Percentiles rank a stretch among this genome's conserved stretches.
Evolutionary conservation across 1,140 invertebrate species (phyloP).

Genomic region (Dinoponera quadriceps): DNA sequence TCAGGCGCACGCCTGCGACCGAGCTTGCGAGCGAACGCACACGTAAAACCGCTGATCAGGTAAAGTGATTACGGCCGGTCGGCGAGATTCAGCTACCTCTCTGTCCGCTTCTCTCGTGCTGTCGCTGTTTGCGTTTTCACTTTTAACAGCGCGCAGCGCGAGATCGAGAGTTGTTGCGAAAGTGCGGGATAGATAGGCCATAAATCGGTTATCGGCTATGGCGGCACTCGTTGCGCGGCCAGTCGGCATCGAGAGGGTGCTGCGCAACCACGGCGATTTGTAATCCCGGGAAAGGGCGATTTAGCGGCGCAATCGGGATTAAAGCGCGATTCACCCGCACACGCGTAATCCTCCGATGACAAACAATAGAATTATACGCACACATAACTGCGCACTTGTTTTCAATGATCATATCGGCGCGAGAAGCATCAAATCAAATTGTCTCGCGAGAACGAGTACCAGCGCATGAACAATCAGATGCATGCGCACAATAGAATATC

Average conservation of each 20-base stretch:
- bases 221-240: not conserved
- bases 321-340: conserved; percentile 17
- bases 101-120: not conserved
- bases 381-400: not conserved
- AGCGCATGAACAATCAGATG: no score
- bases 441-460: no score
- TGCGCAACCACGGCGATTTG: conserved; percentile 33
- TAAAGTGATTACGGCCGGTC: not conserved
- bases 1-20: no score
- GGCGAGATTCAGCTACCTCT: not conserved
- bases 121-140: conserved; percentile 1
- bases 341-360: not conserved
- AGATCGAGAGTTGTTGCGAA: not conserved
- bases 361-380: not conserved
- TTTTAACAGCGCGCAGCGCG: not conserved
- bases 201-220: conserved; percentile 27
- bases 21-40: no score
- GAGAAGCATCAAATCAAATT: not conserved
- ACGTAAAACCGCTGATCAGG: not conserved
- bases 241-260: not conserved
- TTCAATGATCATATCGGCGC: not conserved
- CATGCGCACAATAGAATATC: no score
- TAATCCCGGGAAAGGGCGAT: conserved; percentile 18
- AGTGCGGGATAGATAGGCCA: not conserved
- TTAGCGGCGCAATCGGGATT: conserved; percentile 34